Conservation (phyloP, 2,888 invertebrate genomes). For the Parelbella ahira region DNA sequence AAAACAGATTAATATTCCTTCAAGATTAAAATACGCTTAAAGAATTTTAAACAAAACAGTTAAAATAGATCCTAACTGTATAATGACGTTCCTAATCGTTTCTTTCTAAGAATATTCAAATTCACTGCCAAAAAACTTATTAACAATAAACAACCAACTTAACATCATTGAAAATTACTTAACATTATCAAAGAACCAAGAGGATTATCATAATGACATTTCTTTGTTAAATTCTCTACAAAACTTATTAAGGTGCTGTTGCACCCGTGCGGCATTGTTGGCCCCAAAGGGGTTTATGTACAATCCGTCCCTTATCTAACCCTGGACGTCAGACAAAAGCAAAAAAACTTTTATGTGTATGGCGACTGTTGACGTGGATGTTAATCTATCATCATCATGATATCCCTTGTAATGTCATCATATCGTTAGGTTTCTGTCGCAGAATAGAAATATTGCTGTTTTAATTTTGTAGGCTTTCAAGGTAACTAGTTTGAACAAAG, state of each 20-base stretch:
- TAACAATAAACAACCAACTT: constrained; percentile 46
- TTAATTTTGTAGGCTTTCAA: no score
- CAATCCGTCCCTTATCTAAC: no score
- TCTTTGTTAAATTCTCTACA: constrained; percentile 44
- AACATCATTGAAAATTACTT: constrained; percentile 34
- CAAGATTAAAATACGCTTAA: constrained; percentile 15
- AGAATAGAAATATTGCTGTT: no score
- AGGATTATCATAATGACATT: constrained; percentile 66
- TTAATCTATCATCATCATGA: no score
- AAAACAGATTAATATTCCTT: background rate
- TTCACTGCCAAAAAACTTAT: constrained; percentile 1
- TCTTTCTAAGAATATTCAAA: constrained; percentile 11
- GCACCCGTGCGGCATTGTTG: constrained; percentile 15
- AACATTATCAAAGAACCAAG: constrained; percentile 33
- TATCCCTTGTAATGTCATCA: no score
- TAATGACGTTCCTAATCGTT: constrained; percentile 3
- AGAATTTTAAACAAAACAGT: constrained; percentile 5
- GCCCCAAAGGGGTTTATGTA: constrained; percentile 13
- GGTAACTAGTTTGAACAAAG: no score
- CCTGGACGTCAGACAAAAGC: no score
- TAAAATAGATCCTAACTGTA: constrained; percentile 4
- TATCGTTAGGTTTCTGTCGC: no score
- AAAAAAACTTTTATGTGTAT: no score
- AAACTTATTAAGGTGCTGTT: constrained; percentile 12
- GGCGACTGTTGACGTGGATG: no score